phyloP scores from a whole-genome alignment of 2,113 vertebrate species.

The Rynchops niger region DNA sequence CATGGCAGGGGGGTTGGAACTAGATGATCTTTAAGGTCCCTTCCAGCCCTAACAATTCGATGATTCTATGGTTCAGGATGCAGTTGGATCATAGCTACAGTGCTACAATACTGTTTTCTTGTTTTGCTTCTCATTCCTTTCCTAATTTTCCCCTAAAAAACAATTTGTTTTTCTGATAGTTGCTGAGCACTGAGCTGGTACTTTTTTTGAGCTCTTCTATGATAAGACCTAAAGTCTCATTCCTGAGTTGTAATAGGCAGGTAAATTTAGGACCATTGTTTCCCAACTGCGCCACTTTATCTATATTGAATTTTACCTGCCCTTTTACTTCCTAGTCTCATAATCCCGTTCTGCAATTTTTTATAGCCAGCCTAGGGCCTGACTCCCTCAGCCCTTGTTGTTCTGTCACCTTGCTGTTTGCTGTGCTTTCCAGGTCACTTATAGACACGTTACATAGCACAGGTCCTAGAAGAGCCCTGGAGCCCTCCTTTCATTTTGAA shows the following conservation, averaged over 20 bases:
- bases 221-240: not conserved
- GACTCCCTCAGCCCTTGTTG: not conserved
- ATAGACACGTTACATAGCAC: rapidly evolving
- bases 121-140: not conserved
- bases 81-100: not conserved
- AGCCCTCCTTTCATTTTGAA: not conserved
- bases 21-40: too few relatives aligned
- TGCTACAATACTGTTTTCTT: not conserved
- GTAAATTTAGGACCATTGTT: not conserved
- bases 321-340: not conserved
- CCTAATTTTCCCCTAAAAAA: not conserved
- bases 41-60: too few relatives aligned
- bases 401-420: not conserved
- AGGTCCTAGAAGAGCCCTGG: not conserved
- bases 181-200: not conserved
- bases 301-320: not conserved
- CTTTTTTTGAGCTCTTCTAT: not conserved
- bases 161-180: not conserved
- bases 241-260: not conserved
- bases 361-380: not conserved
- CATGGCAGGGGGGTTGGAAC: too few relatives aligned
- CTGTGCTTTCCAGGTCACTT: not conserved
- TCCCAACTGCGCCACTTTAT: not conserved
- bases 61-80: not conserved
- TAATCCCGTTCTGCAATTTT: not conserved